A percentile compares a stretch with the other conserved stretches of the same genome.
These are phyloP conservation scores for Drosophila borealis DNA, from an alignment of 2,888 invertebrate genomes.

Conservation along the genomic window DNA sequence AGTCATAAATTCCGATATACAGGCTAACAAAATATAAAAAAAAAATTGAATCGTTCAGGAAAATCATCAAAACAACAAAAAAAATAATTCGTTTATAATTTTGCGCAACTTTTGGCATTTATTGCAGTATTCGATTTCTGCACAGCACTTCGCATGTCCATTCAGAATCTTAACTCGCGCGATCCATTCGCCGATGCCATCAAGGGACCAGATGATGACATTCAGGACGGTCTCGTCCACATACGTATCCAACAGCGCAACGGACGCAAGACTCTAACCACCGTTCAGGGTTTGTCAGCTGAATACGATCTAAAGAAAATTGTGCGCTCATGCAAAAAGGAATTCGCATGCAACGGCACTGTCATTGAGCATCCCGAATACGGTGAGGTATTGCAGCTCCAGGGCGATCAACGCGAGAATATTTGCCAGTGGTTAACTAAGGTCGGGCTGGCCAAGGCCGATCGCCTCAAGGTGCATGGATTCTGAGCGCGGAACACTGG, in stretches of 20 bases:
- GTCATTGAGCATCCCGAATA: constrained; percentile 99
- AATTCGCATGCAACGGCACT: constrained; percentile 99
- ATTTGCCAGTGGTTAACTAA: constrained; percentile 99
- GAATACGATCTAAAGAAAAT: constrained; percentile 99
- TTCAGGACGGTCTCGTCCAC: constrained; percentile 99
- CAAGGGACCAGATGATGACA: constrained; percentile 98
- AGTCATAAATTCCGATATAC: constrained; percentile 39
- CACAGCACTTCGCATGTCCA: constrained; percentile 93
- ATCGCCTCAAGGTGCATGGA: constrained; percentile 99
- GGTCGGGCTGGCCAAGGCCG: constrained; percentile 97
- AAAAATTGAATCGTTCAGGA: constrained; percentile 39
- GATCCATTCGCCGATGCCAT: constrained; percentile 99
- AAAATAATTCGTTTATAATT: background rate
- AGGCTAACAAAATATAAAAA: constrained; percentile 13
- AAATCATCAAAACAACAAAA: background rate
- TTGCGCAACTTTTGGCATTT: constrained; percentile 21
- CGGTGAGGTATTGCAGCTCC: constrained; percentile 99
- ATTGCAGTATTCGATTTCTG: constrained; percentile 8
- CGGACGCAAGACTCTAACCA: constrained; percentile 99
- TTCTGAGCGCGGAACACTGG: constrained; percentile 85
- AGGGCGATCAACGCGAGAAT: constrained; percentile 99
- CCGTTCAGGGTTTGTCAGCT: constrained; percentile 97
- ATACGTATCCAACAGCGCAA: constrained; percentile 99
- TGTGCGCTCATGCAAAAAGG: constrained; percentile 99
- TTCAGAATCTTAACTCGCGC: constrained; percentile 98